These are phyloP conservation scores for Corynorhinus townsendii DNA, from an alignment of 2,113 vertebrate genomes.

Conservation along the genomic window DNA sequence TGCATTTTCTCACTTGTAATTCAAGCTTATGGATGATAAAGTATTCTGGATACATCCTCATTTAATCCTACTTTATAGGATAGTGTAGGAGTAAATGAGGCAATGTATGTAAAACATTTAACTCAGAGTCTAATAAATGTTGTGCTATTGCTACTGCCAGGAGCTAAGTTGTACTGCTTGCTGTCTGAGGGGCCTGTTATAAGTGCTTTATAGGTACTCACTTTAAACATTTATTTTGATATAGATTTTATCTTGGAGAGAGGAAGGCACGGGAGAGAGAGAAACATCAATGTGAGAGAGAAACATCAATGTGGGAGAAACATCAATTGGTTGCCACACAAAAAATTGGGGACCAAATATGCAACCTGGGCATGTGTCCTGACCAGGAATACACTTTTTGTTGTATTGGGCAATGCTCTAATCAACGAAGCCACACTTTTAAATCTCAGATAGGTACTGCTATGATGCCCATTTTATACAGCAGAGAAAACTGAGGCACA, in stretches of 20 bases:
- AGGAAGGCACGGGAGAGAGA: too few relatives aligned
- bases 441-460: neutral
- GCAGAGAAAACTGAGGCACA: neutral
- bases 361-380: too few relatives aligned
- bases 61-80: conserved; percentile 41
- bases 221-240: neutral
- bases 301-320: too few relatives aligned
- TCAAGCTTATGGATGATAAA: conserved; percentile 38
- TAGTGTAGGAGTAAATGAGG: conserved; percentile 53
- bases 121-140: neutral
- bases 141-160: neutral
- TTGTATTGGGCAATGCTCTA: too few relatives aligned
- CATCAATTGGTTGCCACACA: too few relatives aligned
- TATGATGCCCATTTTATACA: neutral
- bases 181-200: neutral
- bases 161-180: neutral
- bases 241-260: too few relatives aligned
- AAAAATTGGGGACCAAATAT: too few relatives aligned
- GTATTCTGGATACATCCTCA: conserved; percentile 1
- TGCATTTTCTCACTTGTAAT: conserved; percentile 46
- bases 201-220: neutral
- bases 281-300: too few relatives aligned
- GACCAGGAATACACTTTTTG: too few relatives aligned
- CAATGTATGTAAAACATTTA: conserved; percentile 15
- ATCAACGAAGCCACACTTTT: neutral